Base-by-base conservation (phyloP, 1,140 invertebrate species). In the Zaprionus kolodkinae region DNA sequence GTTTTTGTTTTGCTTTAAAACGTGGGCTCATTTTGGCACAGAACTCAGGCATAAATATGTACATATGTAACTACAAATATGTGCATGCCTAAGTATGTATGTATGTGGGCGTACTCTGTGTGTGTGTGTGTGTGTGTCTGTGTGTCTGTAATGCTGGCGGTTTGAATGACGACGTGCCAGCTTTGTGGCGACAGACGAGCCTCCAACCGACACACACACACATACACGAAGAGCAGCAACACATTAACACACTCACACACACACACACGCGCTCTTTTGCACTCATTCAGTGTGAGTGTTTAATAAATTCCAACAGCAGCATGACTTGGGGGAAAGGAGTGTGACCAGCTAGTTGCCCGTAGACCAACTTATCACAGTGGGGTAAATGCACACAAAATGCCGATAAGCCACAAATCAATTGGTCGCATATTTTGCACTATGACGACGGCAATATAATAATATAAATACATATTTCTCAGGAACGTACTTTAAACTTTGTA, bases 121-220 rank as follows among this genome's bases (percentile, higher is more conserved):
- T 52, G 15, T 45, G 43, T 67, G 27, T 17, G 56, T 21, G 64
- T 36, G 9, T 48, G 21, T n/a, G n/a, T n/a, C n/a, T n/a, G n/a
- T n/a, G n/a, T n/a, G n/a, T n/a, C 33, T 62, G 61, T 65, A 70
- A 55, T 43, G 43, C 57, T 72, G 71, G 56, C 64, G 38, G 66
- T 33, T 60, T 25, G 69, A 69, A 56, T 85, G 33, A 35, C 40
- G 80, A 74, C 70, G 79, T 74, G 78, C 66, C 45, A 73, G 84
- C 72, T 88, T 79, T 86, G 69, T 69, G 82, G 64, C 73, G 79
- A 86, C 78, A 72, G 82, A 87, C 83, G 83, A 83, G 83, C 83
- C 83, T 87, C 83, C 83, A 78, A 88, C 79, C 61, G 70, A 69
- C 21, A 72, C 60, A 73, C 33, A 45, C 10, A 52, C 6, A 55